A percentile compares a stretch with the other conserved stretches of the same genome.
Conservation (phyloP, 1,140 invertebrate species). For the Diorhabda carinulata region DNA sequence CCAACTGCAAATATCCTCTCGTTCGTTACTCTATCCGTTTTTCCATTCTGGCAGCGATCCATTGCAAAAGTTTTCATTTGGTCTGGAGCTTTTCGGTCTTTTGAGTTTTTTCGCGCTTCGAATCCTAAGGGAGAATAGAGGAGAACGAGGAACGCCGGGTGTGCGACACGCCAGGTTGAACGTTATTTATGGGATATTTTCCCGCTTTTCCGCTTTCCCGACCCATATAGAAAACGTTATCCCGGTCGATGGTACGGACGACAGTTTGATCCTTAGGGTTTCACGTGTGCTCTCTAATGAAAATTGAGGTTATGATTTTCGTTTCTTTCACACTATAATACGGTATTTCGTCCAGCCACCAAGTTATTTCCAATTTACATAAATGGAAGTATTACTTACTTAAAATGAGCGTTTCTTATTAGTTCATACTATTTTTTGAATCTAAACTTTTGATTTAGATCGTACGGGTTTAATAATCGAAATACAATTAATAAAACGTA, state of each 20-base stretch:
- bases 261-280: conserved; percentile 37
- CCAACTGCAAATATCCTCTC: conserved; percentile 1
- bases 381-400: too few relatives aligned
- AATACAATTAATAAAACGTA: too few relatives aligned
- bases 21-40: background rate
- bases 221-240: conserved; percentile 44
- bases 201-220: conserved; percentile 25
- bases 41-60: conserved; percentile 14
- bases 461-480: too few relatives aligned
- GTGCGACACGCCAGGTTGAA: conserved; percentile 42
- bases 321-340: background rate
- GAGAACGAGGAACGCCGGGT: conserved; percentile 13
- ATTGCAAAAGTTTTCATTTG: conserved; percentile 28
- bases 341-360: too few relatives aligned
- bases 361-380: too few relatives aligned
- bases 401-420: too few relatives aligned
- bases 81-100: conserved; percentile 26
- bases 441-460: too few relatives aligned
- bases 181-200: conserved; percentile 46
- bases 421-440: too few relatives aligned
- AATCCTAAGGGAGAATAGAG: conserved; percentile 28
- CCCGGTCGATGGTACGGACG: conserved; percentile 38
- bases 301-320: conserved; percentile 1
- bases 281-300: conserved; percentile 29
- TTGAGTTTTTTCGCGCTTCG: conserved; percentile 32